Base-by-base conservation (phyloP, 2,888 invertebrate species). In the Lithophane ornitopus region DNA sequence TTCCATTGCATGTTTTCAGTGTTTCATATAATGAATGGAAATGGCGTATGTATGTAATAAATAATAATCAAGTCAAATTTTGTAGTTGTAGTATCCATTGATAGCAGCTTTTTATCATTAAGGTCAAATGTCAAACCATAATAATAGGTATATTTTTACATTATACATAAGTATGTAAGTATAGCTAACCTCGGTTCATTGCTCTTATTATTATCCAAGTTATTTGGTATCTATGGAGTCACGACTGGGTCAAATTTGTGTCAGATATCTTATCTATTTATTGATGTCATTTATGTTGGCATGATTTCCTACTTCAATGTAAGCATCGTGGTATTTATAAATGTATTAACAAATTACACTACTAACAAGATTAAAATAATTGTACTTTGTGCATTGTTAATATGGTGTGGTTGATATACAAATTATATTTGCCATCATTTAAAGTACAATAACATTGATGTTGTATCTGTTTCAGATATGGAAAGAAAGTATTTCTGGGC, bases 401-500 rank as follows among this genome's bases (percentile, higher is more conserved):
- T 77, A 72, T 78, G 75, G 78, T 80, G 41, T 83, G 74, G 65
- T 61, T 59, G 52, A 49, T 44, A 46, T 70, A 70, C 12, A 61
- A 78, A 71, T 81, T 59, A 56, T 75, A 46, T 74, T 78, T 77
- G n/a, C 28, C 39, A 54, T 68, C 9, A 39, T 41, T 59, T 19
- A 34, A 69, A 68, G 49, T 49, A 9, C n/a, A 81, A 39, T 77
- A 63, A 78, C 22, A 63, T 54, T 61, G 28, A 28, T 49, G 14
- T 61, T 54, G 63, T 80, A 88, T 91, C 88, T 85, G 88, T 97
- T 97, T 79, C 97, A 99, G 99, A 99, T 97, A 98, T 99, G 96
- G 98, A 99, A 92, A 96, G 97, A 89, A 98, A 98, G 91, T 98
- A 98, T 96, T 99, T 99, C 97, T 99, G 99, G 99, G 98, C 98